These are phyloP conservation scores for Pterostichus niger DNA, from an alignment of 2,888 invertebrate genomes.

Conservation along the genomic window DNA sequence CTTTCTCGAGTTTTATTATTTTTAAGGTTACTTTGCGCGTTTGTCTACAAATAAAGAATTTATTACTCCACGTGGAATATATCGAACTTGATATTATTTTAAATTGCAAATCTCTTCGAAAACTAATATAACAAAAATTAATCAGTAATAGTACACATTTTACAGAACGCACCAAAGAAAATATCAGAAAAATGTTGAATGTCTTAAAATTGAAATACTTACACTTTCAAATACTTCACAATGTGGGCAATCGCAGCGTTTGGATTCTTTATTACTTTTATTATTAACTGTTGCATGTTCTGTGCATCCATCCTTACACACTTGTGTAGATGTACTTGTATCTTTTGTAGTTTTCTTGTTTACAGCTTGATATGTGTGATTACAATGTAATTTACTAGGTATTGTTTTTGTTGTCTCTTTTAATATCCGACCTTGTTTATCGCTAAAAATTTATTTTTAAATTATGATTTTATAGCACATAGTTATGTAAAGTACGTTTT, in stretches of 20 bases:
- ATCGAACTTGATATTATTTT: too few relatives aligned
- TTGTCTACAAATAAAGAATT: slow-evolving; percentile 38
- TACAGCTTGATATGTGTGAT: slow-evolving; percentile 58
- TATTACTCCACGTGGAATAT: too few relatives aligned
- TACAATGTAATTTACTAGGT: slow-evolving; percentile 44
- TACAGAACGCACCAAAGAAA: too few relatives aligned
- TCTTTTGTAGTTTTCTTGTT: slow-evolving; percentile 49
- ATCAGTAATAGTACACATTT: too few relatives aligned
- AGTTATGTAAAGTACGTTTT: neutral
- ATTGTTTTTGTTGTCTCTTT: slow-evolving; percentile 47
- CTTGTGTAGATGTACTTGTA: slow-evolving; percentile 29
- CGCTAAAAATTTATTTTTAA: slow-evolving; percentile 20
- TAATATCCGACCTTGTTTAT: slow-evolving; percentile 48
- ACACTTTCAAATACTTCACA: slow-evolving; percentile 75
- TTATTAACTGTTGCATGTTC: slow-evolving; percentile 53
- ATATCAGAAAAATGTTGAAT: too few relatives aligned
- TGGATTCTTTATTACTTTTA: slow-evolving; percentile 68
- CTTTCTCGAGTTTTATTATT: slow-evolving; percentile 74
- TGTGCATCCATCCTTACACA: slow-evolving; percentile 53
- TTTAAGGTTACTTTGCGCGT: slow-evolving; percentile 69
- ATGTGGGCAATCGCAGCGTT: slow-evolving; percentile 75
- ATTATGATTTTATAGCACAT: neutral
- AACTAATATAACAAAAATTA: too few relatives aligned
- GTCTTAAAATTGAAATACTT: slow-evolving; percentile 67
- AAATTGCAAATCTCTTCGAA: too few relatives aligned